Conservation (phyloP, 64 coral and sea anemone genomes). For the Stichodactyla helianthus region DNA sequence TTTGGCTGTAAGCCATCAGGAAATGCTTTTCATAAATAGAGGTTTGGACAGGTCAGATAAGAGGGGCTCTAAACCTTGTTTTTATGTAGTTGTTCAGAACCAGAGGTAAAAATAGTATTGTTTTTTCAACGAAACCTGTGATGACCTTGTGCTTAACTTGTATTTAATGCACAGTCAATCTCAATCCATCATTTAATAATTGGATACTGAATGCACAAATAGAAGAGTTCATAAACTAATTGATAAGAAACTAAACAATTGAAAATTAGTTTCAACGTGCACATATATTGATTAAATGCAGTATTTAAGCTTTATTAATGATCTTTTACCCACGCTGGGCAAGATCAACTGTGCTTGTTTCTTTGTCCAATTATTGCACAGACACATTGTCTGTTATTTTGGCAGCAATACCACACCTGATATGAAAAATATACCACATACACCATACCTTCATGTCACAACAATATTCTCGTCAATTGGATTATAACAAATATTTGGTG, state of each 20-base stretch:
- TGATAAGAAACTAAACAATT: no score
- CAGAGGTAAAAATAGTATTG: neutral
- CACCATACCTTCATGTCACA: neutral
- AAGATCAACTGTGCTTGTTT: neutral
- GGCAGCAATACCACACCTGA: neutral
- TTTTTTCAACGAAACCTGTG: neutral
- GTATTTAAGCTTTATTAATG: neutral
- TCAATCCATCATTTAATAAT: neutral
- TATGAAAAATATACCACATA: neutral
- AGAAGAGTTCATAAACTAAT: neutral
- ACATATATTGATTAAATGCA: neutral
- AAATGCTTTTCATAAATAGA: neutral
- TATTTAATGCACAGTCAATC: neutral
- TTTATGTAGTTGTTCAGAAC: neutral
- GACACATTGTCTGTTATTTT: neutral
- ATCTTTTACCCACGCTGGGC: neutral
- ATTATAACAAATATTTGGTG: neutral
- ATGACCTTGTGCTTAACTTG: neutral
- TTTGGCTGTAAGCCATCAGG: conserved; percentile 7
- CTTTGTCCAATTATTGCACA: neutral
- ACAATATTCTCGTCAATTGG: neutral
- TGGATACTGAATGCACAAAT: neutral
- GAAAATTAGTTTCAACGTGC: no score
- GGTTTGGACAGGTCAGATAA: neutral
- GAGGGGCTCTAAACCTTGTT: neutral